Conservation (phyloP, 2,797 vertebrate genomes). For the Philypnodon macrostomus region DNA sequence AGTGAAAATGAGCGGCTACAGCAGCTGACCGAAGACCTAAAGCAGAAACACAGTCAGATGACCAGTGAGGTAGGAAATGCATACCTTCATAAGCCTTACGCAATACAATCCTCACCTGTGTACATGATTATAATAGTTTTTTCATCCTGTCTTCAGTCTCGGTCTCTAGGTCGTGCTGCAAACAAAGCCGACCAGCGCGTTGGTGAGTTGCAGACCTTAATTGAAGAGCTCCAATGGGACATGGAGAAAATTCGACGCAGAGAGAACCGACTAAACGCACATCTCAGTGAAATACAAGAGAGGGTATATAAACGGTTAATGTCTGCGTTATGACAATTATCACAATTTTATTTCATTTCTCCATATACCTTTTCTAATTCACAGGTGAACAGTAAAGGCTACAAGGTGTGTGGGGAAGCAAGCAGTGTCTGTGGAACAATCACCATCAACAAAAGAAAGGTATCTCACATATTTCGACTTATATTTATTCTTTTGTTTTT, state of each 20-base stretch:
- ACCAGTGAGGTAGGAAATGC: constrained; percentile 84
- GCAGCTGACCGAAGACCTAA: constrained; percentile 87
- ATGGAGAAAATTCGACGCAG: constrained; percentile 95
- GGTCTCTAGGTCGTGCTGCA: constrained; percentile 83
- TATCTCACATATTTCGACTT: constrained; percentile 38
- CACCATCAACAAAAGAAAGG: constrained; percentile 95
- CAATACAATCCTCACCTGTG: not conserved
- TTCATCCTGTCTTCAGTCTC: constrained; percentile 68
- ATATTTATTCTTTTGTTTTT: not conserved
- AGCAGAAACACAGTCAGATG: constrained; percentile 91
- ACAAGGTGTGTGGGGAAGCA: constrained; percentile 95
- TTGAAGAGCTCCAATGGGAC: constrained; percentile 97
- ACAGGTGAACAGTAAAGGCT: constrained; percentile 97
- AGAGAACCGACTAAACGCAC: constrained; percentile 91
- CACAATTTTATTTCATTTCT: not conserved
- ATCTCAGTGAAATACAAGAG: constrained; percentile 90
- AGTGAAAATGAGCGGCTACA: constrained; percentile 87
- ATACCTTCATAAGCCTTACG: not conserved
- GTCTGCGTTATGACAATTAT: not conserved
- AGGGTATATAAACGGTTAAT: constrained; percentile 70
- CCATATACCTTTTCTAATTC: not conserved
- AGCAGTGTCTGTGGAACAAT: constrained; percentile 96
- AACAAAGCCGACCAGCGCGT: constrained; percentile 91
- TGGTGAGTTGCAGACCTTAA: constrained; percentile 88
- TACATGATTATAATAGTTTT: not conserved